Percentiles rank a stretch among this genome's conserved stretches.
phyloP scores from a whole-genome alignment of 2,888 invertebrate species.

The Epinotia nisella region DNA sequence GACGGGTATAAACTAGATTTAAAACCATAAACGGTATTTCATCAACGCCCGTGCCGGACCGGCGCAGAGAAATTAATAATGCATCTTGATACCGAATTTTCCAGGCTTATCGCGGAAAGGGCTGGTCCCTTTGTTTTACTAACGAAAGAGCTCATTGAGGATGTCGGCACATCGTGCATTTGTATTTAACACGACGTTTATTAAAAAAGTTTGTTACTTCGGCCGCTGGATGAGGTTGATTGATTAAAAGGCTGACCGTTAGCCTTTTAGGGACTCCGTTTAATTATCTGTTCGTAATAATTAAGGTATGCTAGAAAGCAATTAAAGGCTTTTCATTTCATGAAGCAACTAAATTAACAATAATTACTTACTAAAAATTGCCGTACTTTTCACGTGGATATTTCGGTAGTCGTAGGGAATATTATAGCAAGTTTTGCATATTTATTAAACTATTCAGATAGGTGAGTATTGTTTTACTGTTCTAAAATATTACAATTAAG shows the following conservation, averaged over 20 bases:
- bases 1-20: constrained; percentile 18
- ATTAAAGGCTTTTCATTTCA: neutral
- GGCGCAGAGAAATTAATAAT: constrained; percentile 34
- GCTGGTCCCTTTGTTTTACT: constrained; percentile 26
- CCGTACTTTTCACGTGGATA: neutral
- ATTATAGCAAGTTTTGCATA: neutral
- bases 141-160: constrained; percentile 35
- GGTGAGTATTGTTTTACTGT: neutral
- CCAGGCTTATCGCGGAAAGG: constrained; percentile 27
- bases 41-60: constrained; percentile 3
- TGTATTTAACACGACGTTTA: constrained; percentile 45
- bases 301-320: neutral
- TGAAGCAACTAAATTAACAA: neutral
- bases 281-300: constrained; percentile 3
- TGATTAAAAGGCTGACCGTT: constrained; percentile 32
- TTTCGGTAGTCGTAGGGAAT: neutral
- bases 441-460: neutral
- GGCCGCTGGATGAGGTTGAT: constrained; percentile 33
- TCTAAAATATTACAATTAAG: constrained; percentile 7
- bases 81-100: constrained; percentile 32
- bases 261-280: constrained; percentile 24
- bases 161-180: constrained; percentile 36
- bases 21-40: constrained; percentile 24
- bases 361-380: neutral
- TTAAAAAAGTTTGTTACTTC: constrained; percentile 46